Conservation (phyloP, 2,888 invertebrate species). For the Tachystola acroxantha region DNA sequence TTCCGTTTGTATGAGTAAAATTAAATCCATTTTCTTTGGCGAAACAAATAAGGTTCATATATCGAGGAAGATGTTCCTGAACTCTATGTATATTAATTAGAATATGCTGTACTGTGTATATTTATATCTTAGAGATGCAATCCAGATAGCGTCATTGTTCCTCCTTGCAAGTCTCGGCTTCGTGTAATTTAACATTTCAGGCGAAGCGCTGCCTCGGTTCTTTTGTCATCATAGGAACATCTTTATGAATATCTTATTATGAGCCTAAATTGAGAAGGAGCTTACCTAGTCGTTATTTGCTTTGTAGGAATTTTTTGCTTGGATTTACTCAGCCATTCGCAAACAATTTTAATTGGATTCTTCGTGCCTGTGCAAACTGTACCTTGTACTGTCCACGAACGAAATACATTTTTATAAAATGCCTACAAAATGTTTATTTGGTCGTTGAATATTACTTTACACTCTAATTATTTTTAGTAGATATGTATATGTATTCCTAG, state of each 20-base stretch:
- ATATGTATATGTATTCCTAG: no score
- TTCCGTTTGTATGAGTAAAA: no score
- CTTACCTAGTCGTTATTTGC: conserved; percentile 68
- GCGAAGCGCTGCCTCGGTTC: conserved; percentile 33
- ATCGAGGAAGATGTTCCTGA: no score
- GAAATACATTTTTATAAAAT: conserved; percentile 37
- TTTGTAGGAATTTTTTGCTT: conserved; percentile 54
- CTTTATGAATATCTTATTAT: conserved; percentile 73
- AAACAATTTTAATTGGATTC: conserved; percentile 74
- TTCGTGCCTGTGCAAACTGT: conserved; percentile 59
- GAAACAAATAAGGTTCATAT: no score
- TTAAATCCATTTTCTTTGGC: no score
- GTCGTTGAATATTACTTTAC: neutral
- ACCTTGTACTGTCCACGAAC: conserved; percentile 50
- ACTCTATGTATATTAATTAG: no score
- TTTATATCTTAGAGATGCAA: no score
- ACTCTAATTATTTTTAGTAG: conserved; percentile 1
- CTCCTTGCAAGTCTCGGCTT: conserved; percentile 25
- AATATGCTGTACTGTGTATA: no score
- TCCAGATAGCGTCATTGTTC: conserved; percentile 19
- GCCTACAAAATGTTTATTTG: neutral
- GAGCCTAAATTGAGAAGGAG: conserved; percentile 64
- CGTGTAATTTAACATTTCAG: conserved; percentile 58
- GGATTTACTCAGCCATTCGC: conserved; percentile 64
- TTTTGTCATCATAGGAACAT: conserved; percentile 55